These are phyloP conservation scores for Anarsia innoxiella DNA, from an alignment of 2,888 invertebrate species.

Conservation along the genomic window DNA sequence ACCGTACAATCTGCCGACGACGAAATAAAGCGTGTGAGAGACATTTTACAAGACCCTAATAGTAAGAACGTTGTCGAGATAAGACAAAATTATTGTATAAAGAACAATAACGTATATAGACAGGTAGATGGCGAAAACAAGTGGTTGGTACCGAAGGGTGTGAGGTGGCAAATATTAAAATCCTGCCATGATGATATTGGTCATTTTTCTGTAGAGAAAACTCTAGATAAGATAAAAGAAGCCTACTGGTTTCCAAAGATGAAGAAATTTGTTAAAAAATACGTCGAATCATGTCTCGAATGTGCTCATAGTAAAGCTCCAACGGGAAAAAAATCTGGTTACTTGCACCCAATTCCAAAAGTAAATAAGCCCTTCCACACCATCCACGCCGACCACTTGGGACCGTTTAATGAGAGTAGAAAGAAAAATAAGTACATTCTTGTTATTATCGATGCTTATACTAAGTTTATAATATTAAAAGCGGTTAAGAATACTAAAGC, in stretches of 20 bases:
- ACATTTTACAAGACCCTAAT: neutral
- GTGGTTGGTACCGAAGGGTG: conserved; percentile 4
- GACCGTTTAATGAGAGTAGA: conserved; percentile 17
- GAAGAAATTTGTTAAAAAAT: conserved; percentile 5
- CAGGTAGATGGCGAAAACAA: neutral
- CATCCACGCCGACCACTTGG: conserved; percentile 20
- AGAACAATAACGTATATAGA: neutral
- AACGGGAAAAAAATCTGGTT: conserved; percentile 12
- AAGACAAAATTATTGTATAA: conserved; percentile 1
- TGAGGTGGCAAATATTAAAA: no score
- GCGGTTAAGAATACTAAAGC: conserved; percentile 18
- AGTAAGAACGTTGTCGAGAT: neutral
- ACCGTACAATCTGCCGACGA: neutral
- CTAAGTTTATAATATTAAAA: conserved; percentile 16
- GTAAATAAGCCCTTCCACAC: conserved; percentile 18
- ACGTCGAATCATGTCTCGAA: conserved; percentile 1
- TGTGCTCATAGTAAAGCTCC: conserved; percentile 1
- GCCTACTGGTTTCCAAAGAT: conserved; percentile 9
- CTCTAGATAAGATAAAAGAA: neutral
- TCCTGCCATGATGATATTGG: conserved; percentile 12
- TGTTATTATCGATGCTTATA: conserved; percentile 16
- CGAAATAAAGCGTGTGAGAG: neutral
- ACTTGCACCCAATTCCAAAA: conserved; percentile 18
- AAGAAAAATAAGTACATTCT: conserved; percentile 16
- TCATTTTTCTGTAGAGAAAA: conserved; percentile 3